A percentile compares a stretch with the other conserved stretches of the same genome.
phyloP scores from a whole-genome alignment of 2,888 invertebrate genomes.

The Microchrysa polita region DNA sequence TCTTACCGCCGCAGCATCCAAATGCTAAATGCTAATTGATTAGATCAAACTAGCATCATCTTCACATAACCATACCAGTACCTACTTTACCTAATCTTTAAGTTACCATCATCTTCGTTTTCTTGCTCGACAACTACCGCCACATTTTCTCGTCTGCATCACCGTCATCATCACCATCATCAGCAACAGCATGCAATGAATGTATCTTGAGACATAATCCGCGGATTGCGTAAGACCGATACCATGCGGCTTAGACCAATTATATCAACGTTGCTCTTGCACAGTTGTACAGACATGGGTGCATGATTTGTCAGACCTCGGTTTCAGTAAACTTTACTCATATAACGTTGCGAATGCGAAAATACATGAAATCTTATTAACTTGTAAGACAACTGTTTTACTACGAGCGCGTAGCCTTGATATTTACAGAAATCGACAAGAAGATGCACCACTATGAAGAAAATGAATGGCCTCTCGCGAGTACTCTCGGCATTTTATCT shows the following conservation, averaged over 20 bases:
- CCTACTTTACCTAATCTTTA: constrained; percentile 22
- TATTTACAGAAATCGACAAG: constrained; percentile 39
- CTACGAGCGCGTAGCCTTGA: constrained; percentile 22
- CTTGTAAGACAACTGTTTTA: constrained; percentile 36
- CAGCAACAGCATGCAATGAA: background rate
- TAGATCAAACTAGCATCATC: constrained; percentile 35
- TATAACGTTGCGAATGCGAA: constrained; percentile 20
- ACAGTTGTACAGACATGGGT: no score
- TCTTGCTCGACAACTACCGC: constrained; percentile 1
- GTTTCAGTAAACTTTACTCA: background rate
- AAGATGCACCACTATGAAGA: constrained; percentile 24
- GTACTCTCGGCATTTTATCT: constrained; percentile 20
- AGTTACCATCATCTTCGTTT: background rate
- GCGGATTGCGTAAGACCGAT: constrained; percentile 26
- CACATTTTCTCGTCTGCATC: background rate
- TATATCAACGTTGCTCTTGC: background rate
- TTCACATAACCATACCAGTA: constrained; percentile 22
- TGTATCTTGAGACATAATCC: constrained; percentile 12
- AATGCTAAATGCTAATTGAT: constrained; percentile 42
- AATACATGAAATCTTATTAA: constrained; percentile 32
- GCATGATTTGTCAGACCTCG: no score
- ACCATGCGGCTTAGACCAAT: constrained; percentile 24
- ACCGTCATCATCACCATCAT: constrained; percentile 2
- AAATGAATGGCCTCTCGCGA: background rate
- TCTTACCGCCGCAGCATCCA: background rate